Evolutionary conservation across 2,113 vertebrate species (phyloP).

Genomic region (Neodon shergylaensis): DNA sequence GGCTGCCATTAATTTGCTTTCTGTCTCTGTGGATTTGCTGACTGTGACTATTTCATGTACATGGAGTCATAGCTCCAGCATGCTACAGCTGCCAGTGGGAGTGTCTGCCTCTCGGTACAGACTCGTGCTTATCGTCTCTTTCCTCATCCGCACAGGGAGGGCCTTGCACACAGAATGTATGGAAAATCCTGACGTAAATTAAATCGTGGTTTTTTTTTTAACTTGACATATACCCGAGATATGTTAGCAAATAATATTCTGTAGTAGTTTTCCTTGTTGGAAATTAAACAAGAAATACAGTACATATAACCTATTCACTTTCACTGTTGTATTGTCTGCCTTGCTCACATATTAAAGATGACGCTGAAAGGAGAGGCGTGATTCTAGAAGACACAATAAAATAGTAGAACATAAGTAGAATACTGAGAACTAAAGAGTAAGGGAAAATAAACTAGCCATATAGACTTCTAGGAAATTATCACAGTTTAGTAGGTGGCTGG

Average conservation of each 20-base stretch:
- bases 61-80: neutral
- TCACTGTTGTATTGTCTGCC: neutral
- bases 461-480: neutral
- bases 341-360: neutral
- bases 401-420: neutral
- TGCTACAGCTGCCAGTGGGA: neutral
- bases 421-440: neutral
- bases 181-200: neutral
- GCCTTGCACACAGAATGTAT: neutral
- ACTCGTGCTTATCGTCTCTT: neutral
- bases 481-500: neutral
- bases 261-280: neutral
- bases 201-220: neutral
- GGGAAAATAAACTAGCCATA: neutral
- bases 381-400: neutral
- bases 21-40: conserved; percentile 10
- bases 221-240: neutral
- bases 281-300: conserved; percentile 29
- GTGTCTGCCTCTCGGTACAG: neutral
- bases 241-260: neutral
- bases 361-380: conserved; percentile 23
- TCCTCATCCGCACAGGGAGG: neutral
- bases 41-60: neutral
- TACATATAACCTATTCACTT: neutral
- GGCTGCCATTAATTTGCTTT: neutral